phyloP scores from a whole-genome alignment of 2,888 invertebrate genomes.

The Pomacea canaliculata region DNA sequence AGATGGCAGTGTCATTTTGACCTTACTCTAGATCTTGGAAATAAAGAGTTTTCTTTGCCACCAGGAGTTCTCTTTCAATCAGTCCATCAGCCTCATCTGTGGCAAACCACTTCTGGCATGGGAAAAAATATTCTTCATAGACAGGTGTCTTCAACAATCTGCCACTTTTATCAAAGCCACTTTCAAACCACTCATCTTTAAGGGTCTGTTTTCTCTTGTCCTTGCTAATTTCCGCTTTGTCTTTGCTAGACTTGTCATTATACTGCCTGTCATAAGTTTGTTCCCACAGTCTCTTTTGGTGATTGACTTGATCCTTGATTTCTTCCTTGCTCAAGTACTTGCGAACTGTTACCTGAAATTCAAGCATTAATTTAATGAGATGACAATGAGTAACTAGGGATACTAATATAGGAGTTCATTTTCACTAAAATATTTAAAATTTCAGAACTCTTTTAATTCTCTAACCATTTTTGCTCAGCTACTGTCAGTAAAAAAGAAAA shows the following conservation, averaged over 20 bases:
- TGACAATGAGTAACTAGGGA: too few relatives aligned
- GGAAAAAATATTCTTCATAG: constrained; percentile 59
- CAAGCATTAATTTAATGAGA: too few relatives aligned
- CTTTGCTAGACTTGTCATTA: constrained; percentile 31
- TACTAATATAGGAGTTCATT: too few relatives aligned
- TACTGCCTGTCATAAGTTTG: constrained; percentile 32
- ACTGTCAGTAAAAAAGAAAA: too few relatives aligned
- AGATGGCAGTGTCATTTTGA: too few relatives aligned
- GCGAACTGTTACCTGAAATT: constrained; percentile 49
- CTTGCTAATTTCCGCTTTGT: constrained; percentile 25
- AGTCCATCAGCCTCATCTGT: constrained; percentile 60
- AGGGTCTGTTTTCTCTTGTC: neutral
- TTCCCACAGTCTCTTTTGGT: constrained; percentile 44
- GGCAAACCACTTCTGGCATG: constrained; percentile 62
- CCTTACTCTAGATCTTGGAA: constrained; percentile 21
- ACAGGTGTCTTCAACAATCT: constrained; percentile 38
- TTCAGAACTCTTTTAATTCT: too few relatives aligned
- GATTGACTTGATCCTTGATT: constrained; percentile 42
- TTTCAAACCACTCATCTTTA: constrained; percentile 27
- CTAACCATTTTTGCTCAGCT: too few relatives aligned
- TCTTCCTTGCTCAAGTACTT: constrained; percentile 51
- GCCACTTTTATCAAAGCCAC: constrained; percentile 34
- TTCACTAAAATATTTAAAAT: too few relatives aligned
- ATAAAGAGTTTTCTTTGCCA: constrained; percentile 33
- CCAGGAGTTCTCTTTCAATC: constrained; percentile 46